Evolutionary conservation across 2,797 vertebrate species (phyloP), one percentile per base, ranked within the genome.

Genomic region (Hoplostethus mediterraneus): DNA sequence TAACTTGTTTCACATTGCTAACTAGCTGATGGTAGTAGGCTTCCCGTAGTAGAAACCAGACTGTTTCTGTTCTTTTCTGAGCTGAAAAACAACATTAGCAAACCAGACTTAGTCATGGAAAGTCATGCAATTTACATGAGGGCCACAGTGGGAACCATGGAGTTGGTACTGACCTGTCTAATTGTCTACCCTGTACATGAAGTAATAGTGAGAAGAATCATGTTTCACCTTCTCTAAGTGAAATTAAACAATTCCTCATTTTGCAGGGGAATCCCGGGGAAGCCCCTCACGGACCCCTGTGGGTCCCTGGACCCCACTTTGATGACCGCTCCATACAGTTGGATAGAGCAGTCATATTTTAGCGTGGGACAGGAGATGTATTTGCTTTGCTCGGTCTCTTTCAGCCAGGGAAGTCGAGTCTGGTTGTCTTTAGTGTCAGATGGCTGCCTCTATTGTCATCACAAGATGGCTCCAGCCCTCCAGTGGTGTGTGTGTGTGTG

Each of bases 391-490:
- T 62, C 31, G 1, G 48, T 47, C 65, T 64, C 76, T 77, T 67
- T 58, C 14, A 16, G 45, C 64, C 81, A 36, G 72, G 21, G 69
- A 78, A 83, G 73, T 79, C 25, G 33, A 61, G 83, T 86, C 80
- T 88, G 87, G 67, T 80, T 63, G 81, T 77, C 59, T 90, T 89
- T 83, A 80, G 79, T 54, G 74, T 80, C 80, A 74, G 78, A 31
- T 80, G 77, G 81, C 81, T 67, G 87, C 70, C 6, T 84, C 87
- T 63, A 71, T 90, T 90, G 90, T 91, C 77, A 74, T 79, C 81
- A 77, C 71, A 85, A 87, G 82, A 86, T 82, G 85, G 80, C 85
- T 89, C 71, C 73, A 36, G 82, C 81, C 55, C 42, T 58, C 54
- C 71, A 3, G 58, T 72, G 68, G 63, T 66, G 52, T 16, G 61